These are phyloP conservation scores for Moxostoma hubbsi DNA, from an alignment of 2,797 vertebrate species.

Conservation along the genomic window DNA sequence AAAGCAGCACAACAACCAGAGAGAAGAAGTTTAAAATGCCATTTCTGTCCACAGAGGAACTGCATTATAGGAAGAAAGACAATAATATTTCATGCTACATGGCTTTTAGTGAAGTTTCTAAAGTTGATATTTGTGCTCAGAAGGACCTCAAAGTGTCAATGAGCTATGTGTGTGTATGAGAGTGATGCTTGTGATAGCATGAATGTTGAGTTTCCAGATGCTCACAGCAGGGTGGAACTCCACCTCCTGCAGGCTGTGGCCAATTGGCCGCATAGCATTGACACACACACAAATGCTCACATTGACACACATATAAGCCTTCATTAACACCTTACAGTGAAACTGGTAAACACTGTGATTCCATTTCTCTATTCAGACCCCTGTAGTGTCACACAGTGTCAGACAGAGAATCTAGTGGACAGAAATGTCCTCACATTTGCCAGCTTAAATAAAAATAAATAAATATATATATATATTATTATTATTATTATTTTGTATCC, in stretches of 20 bases:
- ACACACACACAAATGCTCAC: conserved; percentile 13
- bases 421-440: background rate
- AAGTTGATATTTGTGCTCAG: background rate
- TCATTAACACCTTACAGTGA: conserved; percentile 13
- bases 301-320: background rate
- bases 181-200: background rate
- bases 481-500: too few relatives aligned
- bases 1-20: background rate
- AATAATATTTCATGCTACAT: background rate
- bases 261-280: background rate
- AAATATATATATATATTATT: too few relatives aligned
- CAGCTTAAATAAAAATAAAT: too few relatives aligned
- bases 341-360: conserved; percentile 1
- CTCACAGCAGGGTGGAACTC: conserved; percentile 7
- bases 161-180: background rate
- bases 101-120: background rate
- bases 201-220: conserved; percentile 14
- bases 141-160: background rate
- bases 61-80: conserved; percentile 9
- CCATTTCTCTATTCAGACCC: background rate
- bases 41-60: conserved; percentile 8
- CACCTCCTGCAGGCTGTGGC: conserved; percentile 14
- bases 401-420: background rate
- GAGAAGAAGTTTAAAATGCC: background rate
- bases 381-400: background rate